phyloP scores from a whole-genome alignment of 2,888 invertebrate species.

The Nomada lathburiana region DNA sequence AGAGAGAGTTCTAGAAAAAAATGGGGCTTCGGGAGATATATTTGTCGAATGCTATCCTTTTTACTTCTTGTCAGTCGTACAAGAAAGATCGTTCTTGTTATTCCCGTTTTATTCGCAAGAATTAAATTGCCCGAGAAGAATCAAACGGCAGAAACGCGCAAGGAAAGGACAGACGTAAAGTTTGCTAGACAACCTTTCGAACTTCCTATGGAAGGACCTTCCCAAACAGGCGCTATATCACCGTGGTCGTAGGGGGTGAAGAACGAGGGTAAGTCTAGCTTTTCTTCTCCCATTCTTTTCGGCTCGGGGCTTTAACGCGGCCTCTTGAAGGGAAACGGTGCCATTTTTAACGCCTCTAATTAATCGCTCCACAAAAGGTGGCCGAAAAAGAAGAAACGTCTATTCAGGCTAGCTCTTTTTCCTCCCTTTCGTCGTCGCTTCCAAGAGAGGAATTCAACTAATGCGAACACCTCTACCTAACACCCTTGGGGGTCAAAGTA shows the following conservation, averaged over 20 bases:
- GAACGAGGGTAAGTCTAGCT: slow-evolving; percentile 45
- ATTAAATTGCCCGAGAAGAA: neutral
- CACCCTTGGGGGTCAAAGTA: slow-evolving; percentile 2
- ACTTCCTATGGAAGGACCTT: slow-evolving; percentile 45
- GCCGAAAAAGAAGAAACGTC: slow-evolving; percentile 2
- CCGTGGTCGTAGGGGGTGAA: slow-evolving; percentile 27
- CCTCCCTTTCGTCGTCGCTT: neutral
- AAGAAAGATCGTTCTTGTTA: too few species aligned
- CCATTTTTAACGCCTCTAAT: slow-evolving; percentile 69
- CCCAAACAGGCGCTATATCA: slow-evolving; percentile 45
- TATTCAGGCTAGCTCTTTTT: slow-evolving; percentile 21
- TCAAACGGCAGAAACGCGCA: neutral
- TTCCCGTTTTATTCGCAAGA: too few species aligned
- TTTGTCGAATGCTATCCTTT: too few species aligned
- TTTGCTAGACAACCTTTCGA: slow-evolving; percentile 33
- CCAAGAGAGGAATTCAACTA: slow-evolving; percentile 22
- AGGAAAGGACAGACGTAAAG: slow-evolving; percentile 3
- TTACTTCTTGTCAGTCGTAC: too few species aligned
- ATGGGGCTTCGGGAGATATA: too few species aligned
- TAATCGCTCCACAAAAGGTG: slow-evolving; percentile 62
- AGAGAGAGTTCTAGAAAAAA: too few species aligned
- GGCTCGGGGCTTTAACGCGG: slow-evolving; percentile 41
- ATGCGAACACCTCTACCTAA: slow-evolving; percentile 16
- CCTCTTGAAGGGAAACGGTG: slow-evolving; percentile 28
- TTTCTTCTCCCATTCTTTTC: slow-evolving; percentile 50